Percentiles rank a stretch among this genome's conserved stretches.
phyloP scores from a whole-genome alignment of 1,140 invertebrate genomes.

The Drosophila erecta region DNA sequence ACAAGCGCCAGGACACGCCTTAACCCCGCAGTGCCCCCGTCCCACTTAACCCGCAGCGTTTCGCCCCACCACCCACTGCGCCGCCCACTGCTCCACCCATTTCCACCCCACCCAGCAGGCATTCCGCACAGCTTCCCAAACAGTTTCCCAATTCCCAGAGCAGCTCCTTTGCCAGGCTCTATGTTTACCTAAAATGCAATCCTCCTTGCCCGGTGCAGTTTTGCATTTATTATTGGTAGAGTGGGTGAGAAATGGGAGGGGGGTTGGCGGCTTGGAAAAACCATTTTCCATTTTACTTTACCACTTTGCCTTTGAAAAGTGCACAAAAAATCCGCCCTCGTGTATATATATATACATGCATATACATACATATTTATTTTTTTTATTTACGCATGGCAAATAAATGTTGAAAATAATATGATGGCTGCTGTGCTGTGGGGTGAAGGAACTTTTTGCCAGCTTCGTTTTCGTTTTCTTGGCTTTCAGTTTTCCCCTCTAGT shows the following conservation, averaged over 20 bases:
- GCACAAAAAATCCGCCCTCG: constrained; percentile 12
- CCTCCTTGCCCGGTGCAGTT: constrained; percentile 57
- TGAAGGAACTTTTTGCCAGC: constrained; percentile 67
- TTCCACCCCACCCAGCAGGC: neutral
- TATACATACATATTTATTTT: constrained; percentile 2
- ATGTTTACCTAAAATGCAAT: constrained; percentile 79
- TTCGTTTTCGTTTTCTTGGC: constrained; percentile 44
- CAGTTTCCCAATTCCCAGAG: constrained; percentile 17
- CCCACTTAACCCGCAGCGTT: constrained; percentile 13
- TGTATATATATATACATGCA: constrained; percentile 6
- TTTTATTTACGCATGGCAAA: constrained; percentile 76
- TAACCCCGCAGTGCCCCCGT: constrained; percentile 31
- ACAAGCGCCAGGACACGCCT: constrained; percentile 63
- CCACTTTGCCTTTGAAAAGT: constrained; percentile 42
- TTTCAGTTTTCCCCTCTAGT: constrained; percentile 13
- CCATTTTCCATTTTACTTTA: constrained; percentile 60
- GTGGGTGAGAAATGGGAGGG: neutral
- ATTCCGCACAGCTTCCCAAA: neutral
- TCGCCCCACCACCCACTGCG: neutral
- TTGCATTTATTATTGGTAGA: constrained; percentile 66
- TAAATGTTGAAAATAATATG: constrained; percentile 80
- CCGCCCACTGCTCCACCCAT: too few relatives aligned
- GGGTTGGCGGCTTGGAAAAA: constrained; percentile 9
- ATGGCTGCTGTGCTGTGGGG: constrained; percentile 47
- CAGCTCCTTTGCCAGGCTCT: constrained; percentile 28